Evolutionary conservation across 1,140 invertebrate genomes (phyloP).

Genomic region (Chionoecetes opilio): DNA sequence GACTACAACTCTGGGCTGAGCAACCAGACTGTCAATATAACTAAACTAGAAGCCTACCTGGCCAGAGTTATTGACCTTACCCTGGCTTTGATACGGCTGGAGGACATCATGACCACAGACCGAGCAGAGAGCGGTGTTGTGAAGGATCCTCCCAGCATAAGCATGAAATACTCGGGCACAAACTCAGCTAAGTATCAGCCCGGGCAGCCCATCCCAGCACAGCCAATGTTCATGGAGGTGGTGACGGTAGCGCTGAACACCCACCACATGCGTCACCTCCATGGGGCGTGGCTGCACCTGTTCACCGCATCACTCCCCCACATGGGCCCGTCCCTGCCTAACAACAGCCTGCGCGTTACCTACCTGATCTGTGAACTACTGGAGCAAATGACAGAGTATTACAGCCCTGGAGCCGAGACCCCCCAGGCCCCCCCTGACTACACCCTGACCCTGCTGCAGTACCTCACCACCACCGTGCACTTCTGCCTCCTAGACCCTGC

Average conservation of each 20-base stretch:
- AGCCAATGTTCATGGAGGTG: slow-evolving; percentile 94
- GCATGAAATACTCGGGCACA: slow-evolving; percentile 84
- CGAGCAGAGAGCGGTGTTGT: slow-evolving; percentile 81
- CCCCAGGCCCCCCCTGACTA: slow-evolving; percentile 78
- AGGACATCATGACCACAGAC: slow-evolving; percentile 84
- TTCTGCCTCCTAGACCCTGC: slow-evolving; percentile 86
- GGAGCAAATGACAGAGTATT: slow-evolving; percentile 87
- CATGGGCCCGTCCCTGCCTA: slow-evolving; percentile 89
- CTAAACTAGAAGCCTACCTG: slow-evolving; percentile 88
- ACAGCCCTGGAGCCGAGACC: slow-evolving; percentile 79
- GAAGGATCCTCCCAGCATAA: slow-evolving; percentile 84
- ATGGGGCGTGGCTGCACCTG: slow-evolving; percentile 92
- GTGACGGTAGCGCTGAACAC: slow-evolving; percentile 88
- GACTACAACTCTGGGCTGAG: slow-evolving; percentile 90
- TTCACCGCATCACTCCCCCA: slow-evolving; percentile 91
- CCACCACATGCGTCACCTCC: slow-evolving; percentile 87
- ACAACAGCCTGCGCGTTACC: slow-evolving; percentile 83
- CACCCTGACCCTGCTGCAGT: slow-evolving; percentile 84
- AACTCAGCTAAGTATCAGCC: slow-evolving; percentile 85
- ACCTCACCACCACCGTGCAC: slow-evolving; percentile 87
- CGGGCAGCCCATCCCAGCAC: slow-evolving; percentile 89
- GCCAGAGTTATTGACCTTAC: slow-evolving; percentile 90
- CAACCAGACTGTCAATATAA: slow-evolving; percentile 59
- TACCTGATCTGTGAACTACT: slow-evolving; percentile 84
- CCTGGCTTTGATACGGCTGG: slow-evolving; percentile 90